Evolutionary conservation across 1,140 invertebrate species (phyloP).

Genomic region (Macrobrachium rosenbergii): DNA sequence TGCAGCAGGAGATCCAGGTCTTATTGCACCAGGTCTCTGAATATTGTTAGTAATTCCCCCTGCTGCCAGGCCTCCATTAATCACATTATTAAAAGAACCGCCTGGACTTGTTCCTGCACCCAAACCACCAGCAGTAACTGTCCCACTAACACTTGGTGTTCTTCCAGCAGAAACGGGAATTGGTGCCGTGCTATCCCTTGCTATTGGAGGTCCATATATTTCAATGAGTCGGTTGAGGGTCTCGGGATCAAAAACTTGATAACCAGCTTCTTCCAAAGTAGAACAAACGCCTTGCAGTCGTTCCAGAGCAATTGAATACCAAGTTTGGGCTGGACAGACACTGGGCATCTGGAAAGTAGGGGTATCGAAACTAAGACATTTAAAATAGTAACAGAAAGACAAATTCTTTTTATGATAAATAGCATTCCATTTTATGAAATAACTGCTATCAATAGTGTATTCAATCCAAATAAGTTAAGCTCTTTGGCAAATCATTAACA

Average conservation of each 20-base stretch:
- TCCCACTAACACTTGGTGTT: not conserved
- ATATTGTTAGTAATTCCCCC: too few species aligned
- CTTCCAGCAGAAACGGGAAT: not conserved
- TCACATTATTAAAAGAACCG: not conserved
- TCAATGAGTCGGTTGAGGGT: constrained; percentile 14
- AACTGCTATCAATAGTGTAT: too few species aligned
- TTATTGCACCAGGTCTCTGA: not conserved
- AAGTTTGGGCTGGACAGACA: constrained; percentile 47
- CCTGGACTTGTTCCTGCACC: not conserved
- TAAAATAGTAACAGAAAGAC: not conserved
- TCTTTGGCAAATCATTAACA: too few species aligned
- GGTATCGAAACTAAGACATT: not conserved
- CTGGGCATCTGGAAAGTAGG: constrained; percentile 3
- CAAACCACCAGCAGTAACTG: not conserved
- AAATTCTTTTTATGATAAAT: not conserved
- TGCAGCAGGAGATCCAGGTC: not conserved
- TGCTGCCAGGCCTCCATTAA: too few species aligned
- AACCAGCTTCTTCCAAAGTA: constrained; percentile 51
- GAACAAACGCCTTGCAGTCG: constrained; percentile 46
- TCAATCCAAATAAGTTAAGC: too few species aligned
- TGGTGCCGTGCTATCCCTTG: constrained; percentile 39
- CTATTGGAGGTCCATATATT: constrained; percentile 43
- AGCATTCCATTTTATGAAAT: not conserved
- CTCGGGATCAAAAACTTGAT: constrained; percentile 52
- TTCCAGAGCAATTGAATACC: constrained; percentile 50